A percentile compares a stretch with the other conserved stretches of the same genome.
These are phyloP conservation scores for Trypoxylon attenuatum DNA, from an alignment of 2,888 invertebrate genomes.

Conservation along the genomic window DNA sequence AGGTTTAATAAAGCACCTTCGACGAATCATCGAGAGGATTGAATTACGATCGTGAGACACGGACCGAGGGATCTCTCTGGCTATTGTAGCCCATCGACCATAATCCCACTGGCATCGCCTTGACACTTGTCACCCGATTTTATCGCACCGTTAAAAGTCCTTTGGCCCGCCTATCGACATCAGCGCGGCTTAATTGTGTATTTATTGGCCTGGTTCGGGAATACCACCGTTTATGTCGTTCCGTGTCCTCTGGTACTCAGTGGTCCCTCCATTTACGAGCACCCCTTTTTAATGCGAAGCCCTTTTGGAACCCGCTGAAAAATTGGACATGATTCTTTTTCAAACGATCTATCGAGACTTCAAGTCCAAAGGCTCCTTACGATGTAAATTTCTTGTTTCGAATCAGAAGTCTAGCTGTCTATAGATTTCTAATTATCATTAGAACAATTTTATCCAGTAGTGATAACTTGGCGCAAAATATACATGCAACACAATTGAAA, in stretches of 20 bases:
- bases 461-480: too few relatives aligned
- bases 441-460: too few relatives aligned
- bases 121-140: conserved; percentile 72
- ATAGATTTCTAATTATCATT: too few relatives aligned
- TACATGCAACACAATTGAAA: too few relatives aligned
- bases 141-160: conserved; percentile 68
- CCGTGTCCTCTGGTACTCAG: conserved; percentile 13
- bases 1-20: conserved; percentile 50
- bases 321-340: too few relatives aligned
- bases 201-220: conserved; percentile 60
- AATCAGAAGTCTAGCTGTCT: too few relatives aligned
- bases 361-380: too few relatives aligned
- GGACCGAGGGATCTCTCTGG: conserved; percentile 47
- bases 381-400: too few relatives aligned
- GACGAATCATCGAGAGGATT: conserved; percentile 44
- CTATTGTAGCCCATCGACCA: conserved; percentile 49
- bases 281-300: background rate
- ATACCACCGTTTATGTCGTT: conserved; percentile 40
- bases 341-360: too few relatives aligned
- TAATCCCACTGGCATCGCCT: conserved; percentile 33
- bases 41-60: conserved; percentile 57
- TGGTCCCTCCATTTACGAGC: conserved; percentile 34
- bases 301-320: too few relatives aligned
- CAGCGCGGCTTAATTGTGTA: conserved; percentile 65
- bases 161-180: conserved; percentile 58